These are phyloP conservation scores for Prunella fulvescens DNA, from an alignment of 2,113 vertebrate genomes.

Conservation along the genomic window DNA sequence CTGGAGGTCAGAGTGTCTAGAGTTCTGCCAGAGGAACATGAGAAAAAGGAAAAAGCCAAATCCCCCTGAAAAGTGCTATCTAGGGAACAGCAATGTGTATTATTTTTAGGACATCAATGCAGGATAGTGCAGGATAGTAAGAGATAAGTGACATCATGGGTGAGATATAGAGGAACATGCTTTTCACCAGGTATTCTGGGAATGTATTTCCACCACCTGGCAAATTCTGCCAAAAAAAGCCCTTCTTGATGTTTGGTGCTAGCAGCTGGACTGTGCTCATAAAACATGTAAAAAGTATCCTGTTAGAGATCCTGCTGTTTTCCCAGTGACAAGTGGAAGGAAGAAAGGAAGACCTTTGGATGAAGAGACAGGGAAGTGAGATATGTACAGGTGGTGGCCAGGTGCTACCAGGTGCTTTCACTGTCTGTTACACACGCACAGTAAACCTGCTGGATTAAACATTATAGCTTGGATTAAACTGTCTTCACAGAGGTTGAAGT, in stretches of 20 bases:
- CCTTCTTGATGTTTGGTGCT: background rate
- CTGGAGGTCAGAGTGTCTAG: background rate
- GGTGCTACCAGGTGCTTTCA: background rate
- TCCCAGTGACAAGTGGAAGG: background rate
- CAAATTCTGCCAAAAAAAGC: background rate
- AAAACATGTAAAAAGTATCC: fast-evolving
- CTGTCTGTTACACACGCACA: background rate
- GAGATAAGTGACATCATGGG: background rate
- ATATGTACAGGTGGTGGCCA: background rate
- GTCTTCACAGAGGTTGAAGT: background rate
- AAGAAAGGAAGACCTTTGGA: background rate
- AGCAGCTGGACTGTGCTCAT: background rate
- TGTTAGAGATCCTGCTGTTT: background rate
- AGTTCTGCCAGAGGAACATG: background rate
- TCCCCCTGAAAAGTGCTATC: too few species aligned
- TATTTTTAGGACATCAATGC: background rate
- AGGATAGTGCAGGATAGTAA: background rate
- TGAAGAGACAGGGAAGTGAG: background rate
- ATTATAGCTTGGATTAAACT: background rate
- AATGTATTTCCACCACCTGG: background rate
- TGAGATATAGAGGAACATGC: background rate
- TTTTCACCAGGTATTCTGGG: background rate
- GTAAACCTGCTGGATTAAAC: background rate
- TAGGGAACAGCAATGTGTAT: background rate
- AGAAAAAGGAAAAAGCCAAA: background rate